Evolutionary conservation across 2,113 vertebrate species (phyloP).

Genomic region (Otis tarda): DNA sequence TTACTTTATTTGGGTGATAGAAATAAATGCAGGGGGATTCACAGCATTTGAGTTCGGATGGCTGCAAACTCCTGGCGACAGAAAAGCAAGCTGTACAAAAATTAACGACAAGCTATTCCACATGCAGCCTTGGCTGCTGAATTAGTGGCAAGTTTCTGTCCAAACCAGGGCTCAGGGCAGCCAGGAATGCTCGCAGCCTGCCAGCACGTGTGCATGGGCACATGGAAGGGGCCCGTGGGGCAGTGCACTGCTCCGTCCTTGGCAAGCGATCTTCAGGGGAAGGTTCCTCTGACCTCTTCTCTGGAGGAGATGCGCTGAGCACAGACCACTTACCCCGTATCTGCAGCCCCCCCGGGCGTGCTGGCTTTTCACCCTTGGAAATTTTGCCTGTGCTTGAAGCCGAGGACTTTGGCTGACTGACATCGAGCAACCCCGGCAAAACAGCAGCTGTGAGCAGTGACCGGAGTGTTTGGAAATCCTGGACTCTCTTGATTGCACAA

Average conservation of each 20-base stretch:
- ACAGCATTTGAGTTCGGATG: not conserved
- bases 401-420: not conserved
- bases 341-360: not conserved
- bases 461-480: not conserved
- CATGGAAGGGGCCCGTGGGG: accelerated
- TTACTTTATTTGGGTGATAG: not conserved
- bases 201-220: accelerated
- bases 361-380: not conserved
- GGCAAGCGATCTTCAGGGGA: not conserved
- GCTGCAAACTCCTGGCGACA: not conserved
- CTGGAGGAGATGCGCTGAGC: not conserved
- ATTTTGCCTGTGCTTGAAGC: not conserved
- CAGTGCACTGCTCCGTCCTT: not conserved
- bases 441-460: not conserved
- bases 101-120: not conserved
- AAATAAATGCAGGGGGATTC: not conserved
- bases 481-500: not conserved
- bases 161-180: not conserved
- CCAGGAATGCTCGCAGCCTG: not conserved
- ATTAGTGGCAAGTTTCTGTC: not conserved
- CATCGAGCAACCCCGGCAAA: not conserved
- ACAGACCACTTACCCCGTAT: not conserved
- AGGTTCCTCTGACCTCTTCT: not conserved
- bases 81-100: not conserved
- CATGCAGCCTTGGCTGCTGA: not conserved